phyloP scores from a whole-genome alignment of 1,140 invertebrate species.

The Thalassaphorura encarpata region DNA sequence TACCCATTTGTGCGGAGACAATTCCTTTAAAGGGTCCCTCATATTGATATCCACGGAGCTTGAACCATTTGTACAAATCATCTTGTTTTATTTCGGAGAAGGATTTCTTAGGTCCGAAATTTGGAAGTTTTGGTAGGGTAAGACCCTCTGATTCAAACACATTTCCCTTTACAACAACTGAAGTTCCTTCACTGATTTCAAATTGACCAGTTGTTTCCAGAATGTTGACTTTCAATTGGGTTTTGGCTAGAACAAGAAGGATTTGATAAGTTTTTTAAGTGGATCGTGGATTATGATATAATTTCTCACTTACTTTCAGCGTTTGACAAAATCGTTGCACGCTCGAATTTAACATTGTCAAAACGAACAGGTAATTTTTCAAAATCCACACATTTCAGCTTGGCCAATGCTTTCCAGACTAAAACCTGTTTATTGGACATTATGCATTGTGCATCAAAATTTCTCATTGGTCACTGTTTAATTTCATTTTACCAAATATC shows the following conservation, averaged over 20 bases:
- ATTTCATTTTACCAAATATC: slow-evolving; percentile 58
- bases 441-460: background rate
- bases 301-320: too few relatives aligned
- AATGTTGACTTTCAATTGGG: slow-evolving; percentile 80
- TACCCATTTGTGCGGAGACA: too few relatives aligned
- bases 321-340: slow-evolving; percentile 83
- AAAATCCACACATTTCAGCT: slow-evolving; percentile 59
- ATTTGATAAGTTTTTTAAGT: too few relatives aligned
- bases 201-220: slow-evolving; percentile 80
- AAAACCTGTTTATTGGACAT: slow-evolving; percentile 40
- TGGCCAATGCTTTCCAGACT: slow-evolving; percentile 86
- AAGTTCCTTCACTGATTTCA: slow-evolving; percentile 79
- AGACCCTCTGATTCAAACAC: slow-evolving; percentile 58
- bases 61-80: slow-evolving; percentile 89
- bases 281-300: too few relatives aligned
- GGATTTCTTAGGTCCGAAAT: too few relatives aligned
- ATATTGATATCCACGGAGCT: slow-evolving; percentile 90
- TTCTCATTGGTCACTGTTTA: background rate
- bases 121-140: too few relatives aligned
- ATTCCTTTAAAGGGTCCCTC: slow-evolving; percentile 75
- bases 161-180: slow-evolving; percentile 66
- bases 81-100: slow-evolving; percentile 53
- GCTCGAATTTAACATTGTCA: slow-evolving; percentile 75
- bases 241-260: slow-evolving; percentile 44
- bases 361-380: slow-evolving; percentile 73